Percentiles rank a stretch among this genome's conserved stretches.
Conservation (phyloP, 1,140 invertebrate genomes). For the Cyclargus thomasi region DNA sequence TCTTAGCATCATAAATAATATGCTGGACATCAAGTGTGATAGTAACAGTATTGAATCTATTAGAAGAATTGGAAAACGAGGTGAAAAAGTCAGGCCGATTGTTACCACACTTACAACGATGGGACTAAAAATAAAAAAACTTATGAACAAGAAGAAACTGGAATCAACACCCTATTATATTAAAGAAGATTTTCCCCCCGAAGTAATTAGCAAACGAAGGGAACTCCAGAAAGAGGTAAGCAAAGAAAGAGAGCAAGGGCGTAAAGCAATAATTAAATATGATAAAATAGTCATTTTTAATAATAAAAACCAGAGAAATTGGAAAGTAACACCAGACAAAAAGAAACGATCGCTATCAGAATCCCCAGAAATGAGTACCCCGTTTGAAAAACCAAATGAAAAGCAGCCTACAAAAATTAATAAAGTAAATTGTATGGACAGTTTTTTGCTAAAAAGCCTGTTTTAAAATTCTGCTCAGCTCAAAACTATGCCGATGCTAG, state of each 20-base stretch:
- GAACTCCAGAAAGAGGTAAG: neutral
- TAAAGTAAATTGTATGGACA: no score
- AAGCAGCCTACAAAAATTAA: no score
- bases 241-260: constrained; percentile 14
- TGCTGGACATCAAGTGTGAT: constrained; percentile 12
- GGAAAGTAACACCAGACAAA: neutral
- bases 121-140: constrained; percentile 18
- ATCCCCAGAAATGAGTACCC: no score
- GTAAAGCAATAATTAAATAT: constrained; percentile 17
- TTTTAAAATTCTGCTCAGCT: no score
- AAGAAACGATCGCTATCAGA: neutral
- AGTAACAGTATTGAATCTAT: constrained; percentile 18
- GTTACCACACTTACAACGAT: constrained; percentile 7
- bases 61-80: constrained; percentile 17
- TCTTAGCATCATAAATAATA: constrained; percentile 20
- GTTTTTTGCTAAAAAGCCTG: no score
- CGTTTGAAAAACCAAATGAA: no score
- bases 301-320: neutral
- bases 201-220: constrained; percentile 2
- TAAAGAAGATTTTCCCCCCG: constrained; percentile 18
- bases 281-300: constrained; percentile 18
- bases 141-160: constrained; percentile 7
- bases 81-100: constrained; percentile 14
- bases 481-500: no score
- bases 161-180: constrained; percentile 15